Base-by-base conservation (phyloP, 2,113 vertebrate genomes). In the Camelus bactrianus region DNA sequence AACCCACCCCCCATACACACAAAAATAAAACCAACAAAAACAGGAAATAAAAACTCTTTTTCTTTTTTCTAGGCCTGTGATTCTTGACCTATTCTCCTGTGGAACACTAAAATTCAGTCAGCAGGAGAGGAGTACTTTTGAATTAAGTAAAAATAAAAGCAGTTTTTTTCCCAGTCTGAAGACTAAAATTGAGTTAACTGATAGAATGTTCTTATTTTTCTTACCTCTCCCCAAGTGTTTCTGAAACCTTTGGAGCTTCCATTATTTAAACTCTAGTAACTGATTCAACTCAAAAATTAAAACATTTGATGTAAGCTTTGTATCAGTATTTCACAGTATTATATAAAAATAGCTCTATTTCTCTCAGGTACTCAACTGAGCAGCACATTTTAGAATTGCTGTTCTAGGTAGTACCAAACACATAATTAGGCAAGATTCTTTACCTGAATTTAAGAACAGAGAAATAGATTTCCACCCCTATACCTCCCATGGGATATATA, bases 401-500 rank as follows among this genome's bases (percentile, higher is more conserved):
- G 48, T 75, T 76, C 67, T 95, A 87, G 11, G 6, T 13, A 35
- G 11, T 7, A 96, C 6, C 79, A 87, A 86, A 76, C 24, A 72
- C 16, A 56, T 22, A 84, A 56, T 54, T 67, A 58, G 20, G 50
- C 65, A 91, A 81, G 46, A 91, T 28, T 70, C n/a, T 96, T 42
- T 86, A 75, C 19, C 92, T 70, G 48, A 10, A 93, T 77, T 94
- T 67, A 95, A 97, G 52, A 62, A 94, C 8, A 95, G 26, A 97
- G 70, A 95, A 80, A 86, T 13, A 30, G 16, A 73, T 79, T 79
- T 80, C 85, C 50, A 72, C 16, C 3, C 46, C 70, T 69, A 0
- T 80, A 30, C 0, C 19, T 72, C 46, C 48, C 22, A 42, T 12
- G 15, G 5, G 50, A 58, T 52, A 48, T 30, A 24, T 38, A 97